phyloP scores from a whole-genome alignment of 2,113 vertebrate species.

The Aythya baeri region DNA sequence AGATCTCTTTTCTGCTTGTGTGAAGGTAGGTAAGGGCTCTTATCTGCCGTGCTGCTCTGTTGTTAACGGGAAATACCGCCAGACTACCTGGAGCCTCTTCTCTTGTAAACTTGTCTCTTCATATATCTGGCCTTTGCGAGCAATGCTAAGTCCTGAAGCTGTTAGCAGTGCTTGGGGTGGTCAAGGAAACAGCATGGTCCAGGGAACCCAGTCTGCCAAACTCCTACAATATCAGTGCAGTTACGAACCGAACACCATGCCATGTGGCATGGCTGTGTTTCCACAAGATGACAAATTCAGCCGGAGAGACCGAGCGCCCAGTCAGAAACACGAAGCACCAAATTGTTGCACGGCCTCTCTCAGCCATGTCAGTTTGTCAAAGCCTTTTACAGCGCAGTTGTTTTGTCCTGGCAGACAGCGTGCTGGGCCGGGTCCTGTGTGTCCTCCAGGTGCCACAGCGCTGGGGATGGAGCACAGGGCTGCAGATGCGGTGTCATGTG shows the following conservation, averaged over 20 bases:
- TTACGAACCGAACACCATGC: accelerated
- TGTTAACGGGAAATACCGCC: background rate
- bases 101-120: background rate
- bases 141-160: background rate
- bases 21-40: background rate
- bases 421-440: background rate
- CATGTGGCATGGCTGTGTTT: background rate
- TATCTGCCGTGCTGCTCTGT: background rate
- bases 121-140: background rate
- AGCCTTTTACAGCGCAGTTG: background rate
- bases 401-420: background rate
- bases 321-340: background rate
- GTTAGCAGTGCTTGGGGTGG: accelerated
- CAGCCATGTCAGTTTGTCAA: background rate
- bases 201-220: background rate
- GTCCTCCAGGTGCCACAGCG: background rate
- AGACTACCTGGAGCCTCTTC: slow-evolving; percentile 12
- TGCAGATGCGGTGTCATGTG: background rate
- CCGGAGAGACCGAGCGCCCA: accelerated
- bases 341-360: background rate
- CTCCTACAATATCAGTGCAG: background rate
- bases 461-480: background rate
- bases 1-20: background rate
- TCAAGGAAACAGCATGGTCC: accelerated
- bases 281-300: background rate